Evolutionary conservation across 2,113 vertebrate genomes (phyloP).

Genomic region (Atractosteus spatula): DNA sequence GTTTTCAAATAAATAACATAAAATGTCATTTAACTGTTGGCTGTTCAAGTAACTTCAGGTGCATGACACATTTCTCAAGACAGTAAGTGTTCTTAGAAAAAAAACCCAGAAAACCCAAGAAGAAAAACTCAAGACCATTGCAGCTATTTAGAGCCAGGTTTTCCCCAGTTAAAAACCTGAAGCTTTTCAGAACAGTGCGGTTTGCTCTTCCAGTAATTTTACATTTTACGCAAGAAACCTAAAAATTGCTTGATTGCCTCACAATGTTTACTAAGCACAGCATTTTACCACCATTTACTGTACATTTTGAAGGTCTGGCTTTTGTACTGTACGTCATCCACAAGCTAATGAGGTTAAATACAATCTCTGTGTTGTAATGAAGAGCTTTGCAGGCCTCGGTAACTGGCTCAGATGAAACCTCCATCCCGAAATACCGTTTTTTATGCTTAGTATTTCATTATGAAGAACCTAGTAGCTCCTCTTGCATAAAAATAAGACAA

Average conservation of each 20-base stretch:
- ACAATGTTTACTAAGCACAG: neutral
- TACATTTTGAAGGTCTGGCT: neutral
- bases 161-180: neutral
- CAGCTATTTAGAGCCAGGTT: neutral
- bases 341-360: constrained; percentile 8
- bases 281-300: neutral
- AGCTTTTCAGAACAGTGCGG: neutral
- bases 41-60: constrained; percentile 22
- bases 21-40: neutral
- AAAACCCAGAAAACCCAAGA: neutral
- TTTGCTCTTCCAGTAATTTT: neutral
- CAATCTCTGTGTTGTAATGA: neutral
- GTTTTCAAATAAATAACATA: too few species aligned
- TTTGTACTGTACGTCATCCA: constrained; percentile 11
- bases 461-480: neutral
- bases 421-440: neutral
- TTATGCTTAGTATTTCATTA: neutral
- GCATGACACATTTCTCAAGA: constrained; percentile 13
- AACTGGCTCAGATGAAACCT: constrained; percentile 6
- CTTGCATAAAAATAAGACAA: neutral
- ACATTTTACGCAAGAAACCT: neutral
- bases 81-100: neutral
- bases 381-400: neutral
- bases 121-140: neutral
- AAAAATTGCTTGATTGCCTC: neutral